Conservation (phyloP, 2,797 vertebrate species). For the Arrhamphus sclerolepis region DNA sequence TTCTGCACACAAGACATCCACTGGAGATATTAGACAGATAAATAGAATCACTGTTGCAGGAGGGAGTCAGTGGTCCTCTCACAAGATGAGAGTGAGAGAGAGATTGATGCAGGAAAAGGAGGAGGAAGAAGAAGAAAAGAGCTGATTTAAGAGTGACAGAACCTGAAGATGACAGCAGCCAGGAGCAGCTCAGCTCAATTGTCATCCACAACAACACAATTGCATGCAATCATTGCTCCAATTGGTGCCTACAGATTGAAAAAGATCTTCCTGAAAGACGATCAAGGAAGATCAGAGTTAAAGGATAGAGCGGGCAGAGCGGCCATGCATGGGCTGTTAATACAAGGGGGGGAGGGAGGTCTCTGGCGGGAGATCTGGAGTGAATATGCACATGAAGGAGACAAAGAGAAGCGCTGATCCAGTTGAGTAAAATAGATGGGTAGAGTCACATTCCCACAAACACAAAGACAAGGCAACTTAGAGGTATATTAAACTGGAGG, state of each 20-base stretch:
- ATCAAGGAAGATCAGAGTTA: conserved; percentile 55
- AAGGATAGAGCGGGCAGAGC: conserved; percentile 26
- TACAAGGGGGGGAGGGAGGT: conserved; percentile 27
- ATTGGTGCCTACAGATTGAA: conserved; percentile 68
- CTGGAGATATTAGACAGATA: conserved; percentile 49
- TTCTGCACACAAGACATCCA: conserved; percentile 12
- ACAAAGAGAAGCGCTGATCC: conserved; percentile 33
- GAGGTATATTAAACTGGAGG: conserved; percentile 61
- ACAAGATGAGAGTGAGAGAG: conserved; percentile 33
- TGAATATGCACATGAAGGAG: conserved; percentile 32
- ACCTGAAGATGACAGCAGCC: conserved; percentile 36
- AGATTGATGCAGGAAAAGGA: conserved; percentile 24
- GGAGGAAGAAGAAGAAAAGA: background rate
- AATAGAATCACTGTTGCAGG: conserved; percentile 30
- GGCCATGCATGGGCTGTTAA: conserved; percentile 44
- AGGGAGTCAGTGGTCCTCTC: conserved; percentile 25
- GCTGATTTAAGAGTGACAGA: conserved; percentile 27
- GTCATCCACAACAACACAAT: conserved; percentile 69
- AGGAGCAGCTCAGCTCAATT: conserved; percentile 29
- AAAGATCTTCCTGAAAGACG: conserved; percentile 63
- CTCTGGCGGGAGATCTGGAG: background rate
- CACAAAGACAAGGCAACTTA: conserved; percentile 26
- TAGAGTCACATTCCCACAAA: conserved; percentile 30
- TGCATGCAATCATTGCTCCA: conserved; percentile 58
- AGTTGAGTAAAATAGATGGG: conserved; percentile 53